Conservation (phyloP, 2,797 vertebrate genomes). For the Crocidura indochinensis region DNA sequence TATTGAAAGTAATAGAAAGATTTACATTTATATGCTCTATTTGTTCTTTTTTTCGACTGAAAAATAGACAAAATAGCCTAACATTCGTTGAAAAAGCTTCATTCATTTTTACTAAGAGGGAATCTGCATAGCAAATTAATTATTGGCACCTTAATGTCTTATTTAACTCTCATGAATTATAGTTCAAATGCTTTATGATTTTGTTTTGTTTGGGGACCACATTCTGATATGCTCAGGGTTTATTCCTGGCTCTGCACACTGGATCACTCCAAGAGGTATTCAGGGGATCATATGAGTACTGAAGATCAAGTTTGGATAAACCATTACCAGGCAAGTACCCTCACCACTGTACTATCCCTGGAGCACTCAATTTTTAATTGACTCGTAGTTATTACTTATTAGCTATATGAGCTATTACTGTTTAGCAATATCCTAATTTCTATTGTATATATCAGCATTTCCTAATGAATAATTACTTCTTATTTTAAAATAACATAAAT, state of each 20-base stretch:
- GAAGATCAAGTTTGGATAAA: too few relatives aligned
- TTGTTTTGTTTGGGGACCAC: too few relatives aligned
- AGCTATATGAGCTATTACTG: background rate
- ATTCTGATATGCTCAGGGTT: too few relatives aligned
- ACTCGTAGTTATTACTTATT: background rate
- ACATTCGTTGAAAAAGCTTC: background rate
- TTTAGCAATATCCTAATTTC: background rate
- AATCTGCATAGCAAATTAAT: slow-evolving; percentile 33
- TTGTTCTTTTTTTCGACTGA: slow-evolving; percentile 34
- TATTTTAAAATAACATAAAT: background rate
- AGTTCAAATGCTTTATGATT: background rate
- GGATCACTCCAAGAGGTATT: background rate
- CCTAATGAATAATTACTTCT: background rate
- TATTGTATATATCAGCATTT: background rate
- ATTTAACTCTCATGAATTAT: background rate
- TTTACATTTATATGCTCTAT: background rate
- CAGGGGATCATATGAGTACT: too few relatives aligned
- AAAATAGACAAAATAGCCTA: background rate
- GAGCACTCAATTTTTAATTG: too few relatives aligned
- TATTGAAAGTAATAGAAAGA: background rate
- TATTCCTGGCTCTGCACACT: too few relatives aligned
- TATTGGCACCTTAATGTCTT: background rate
- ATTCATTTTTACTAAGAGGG: background rate
- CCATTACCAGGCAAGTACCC: too few relatives aligned
- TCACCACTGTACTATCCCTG: too few relatives aligned